phyloP scores from a whole-genome alignment of 2,888 invertebrate species.

The Dione vanillae region DNA sequence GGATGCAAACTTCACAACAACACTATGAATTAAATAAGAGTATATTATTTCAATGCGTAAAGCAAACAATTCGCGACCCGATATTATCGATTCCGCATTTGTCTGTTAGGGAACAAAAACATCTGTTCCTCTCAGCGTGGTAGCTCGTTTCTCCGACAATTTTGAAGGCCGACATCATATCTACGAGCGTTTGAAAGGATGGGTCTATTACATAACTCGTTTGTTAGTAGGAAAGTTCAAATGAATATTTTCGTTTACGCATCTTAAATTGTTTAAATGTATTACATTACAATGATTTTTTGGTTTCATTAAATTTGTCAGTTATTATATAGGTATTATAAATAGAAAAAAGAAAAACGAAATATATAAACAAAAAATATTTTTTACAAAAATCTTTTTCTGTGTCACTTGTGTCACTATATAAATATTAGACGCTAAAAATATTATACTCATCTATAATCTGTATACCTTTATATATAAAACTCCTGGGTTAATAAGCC shows the following conservation, averaged over 20 bases:
- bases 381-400: too few relatives aligned
- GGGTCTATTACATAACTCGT: neutral
- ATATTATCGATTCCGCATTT: slow-evolving; percentile 47
- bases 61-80: slow-evolving; percentile 46
- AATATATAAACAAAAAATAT: too few relatives aligned
- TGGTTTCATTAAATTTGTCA: too few relatives aligned
- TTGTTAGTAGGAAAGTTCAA: neutral
- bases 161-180: slow-evolving; percentile 20
- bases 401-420: too few relatives aligned
- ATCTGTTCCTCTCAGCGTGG: slow-evolving; percentile 34
- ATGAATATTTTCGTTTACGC: neutral
- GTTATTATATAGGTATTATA: too few relatives aligned
- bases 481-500: too few relatives aligned
- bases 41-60: slow-evolving; percentile 37
- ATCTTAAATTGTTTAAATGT: neutral
- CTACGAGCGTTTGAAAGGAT: neutral
- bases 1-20: neutral
- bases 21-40: slow-evolving; percentile 23
- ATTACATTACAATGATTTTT: too few relatives aligned
- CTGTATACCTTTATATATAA: too few relatives aligned
- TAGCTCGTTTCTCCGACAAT: slow-evolving; percentile 20
- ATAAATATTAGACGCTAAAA: too few relatives aligned
- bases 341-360: too few relatives aligned
- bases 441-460: too few relatives aligned
- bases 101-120: slow-evolving; percentile 45